phyloP scores from a whole-genome alignment of 2,888 invertebrate genomes.

The Noctua janthe region DNA sequence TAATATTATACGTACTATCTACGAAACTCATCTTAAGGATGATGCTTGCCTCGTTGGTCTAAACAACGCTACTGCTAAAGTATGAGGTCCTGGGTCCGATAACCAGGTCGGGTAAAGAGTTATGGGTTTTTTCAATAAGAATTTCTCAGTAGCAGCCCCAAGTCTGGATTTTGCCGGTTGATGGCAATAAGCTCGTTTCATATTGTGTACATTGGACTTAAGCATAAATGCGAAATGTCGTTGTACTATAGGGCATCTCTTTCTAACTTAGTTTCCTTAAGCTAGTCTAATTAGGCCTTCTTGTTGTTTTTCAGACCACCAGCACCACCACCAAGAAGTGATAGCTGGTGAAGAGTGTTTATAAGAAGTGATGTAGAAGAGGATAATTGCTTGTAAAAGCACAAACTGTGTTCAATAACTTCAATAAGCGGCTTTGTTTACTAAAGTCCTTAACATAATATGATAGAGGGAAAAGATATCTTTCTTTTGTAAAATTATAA shows the following conservation, averaged over 20 bases:
- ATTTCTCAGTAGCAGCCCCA: not conserved
- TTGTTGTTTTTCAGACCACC: conserved; percentile 79
- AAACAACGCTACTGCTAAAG: not conserved
- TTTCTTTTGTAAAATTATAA: not conserved
- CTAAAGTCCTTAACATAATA: not conserved
- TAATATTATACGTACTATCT: not conserved
- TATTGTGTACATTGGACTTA: not conserved
- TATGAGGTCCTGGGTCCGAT: not conserved
- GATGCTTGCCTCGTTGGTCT: not conserved
- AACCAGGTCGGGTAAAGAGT: not conserved
- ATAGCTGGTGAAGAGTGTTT: conserved; percentile 81
- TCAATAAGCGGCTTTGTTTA: conserved; percentile 25
- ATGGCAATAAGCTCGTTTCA: not conserved
- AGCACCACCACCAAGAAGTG: conserved; percentile 82
- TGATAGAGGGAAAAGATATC: not conserved
- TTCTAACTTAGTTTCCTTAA: not conserved
- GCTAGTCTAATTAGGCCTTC: not conserved
- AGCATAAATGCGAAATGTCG: too few species aligned
- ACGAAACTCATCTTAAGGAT: not conserved
- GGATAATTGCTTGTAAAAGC: conserved; percentile 48
- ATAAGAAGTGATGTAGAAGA: not conserved
- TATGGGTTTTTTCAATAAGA: not conserved
- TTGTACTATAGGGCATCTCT: not conserved
- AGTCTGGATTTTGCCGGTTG: not conserved
- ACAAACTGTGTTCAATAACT: conserved; percentile 53